These are phyloP conservation scores for Polyommatus icarus DNA, from an alignment of 2,888 invertebrate species.

Conservation along the genomic window DNA sequence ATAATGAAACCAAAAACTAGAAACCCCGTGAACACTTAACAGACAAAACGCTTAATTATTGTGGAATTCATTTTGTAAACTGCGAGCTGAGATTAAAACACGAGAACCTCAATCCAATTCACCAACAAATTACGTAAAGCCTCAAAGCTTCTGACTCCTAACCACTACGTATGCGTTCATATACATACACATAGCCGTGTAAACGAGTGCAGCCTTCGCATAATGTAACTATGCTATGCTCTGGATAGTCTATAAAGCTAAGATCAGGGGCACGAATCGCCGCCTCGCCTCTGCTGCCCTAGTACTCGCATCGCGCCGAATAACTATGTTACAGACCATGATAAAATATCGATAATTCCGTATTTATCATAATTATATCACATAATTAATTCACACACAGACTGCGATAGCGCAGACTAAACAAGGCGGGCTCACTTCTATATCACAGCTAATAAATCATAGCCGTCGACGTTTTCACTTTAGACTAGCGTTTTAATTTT, in stretches of 20 bases:
- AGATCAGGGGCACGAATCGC: constrained; percentile 57
- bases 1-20: constrained; percentile 32
- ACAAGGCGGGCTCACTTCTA: constrained; percentile 20
- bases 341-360: not conserved
- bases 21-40: constrained; percentile 38
- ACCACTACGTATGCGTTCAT: constrained; percentile 48
- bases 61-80: constrained; percentile 52
- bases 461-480: constrained; percentile 37
- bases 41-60: constrained; percentile 38
- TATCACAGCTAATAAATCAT: constrained; percentile 35
- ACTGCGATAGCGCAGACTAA: constrained; percentile 23
- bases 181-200: constrained; percentile 54
- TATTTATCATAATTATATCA: constrained; percentile 18
- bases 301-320: constrained; percentile 49
- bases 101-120: constrained; percentile 62
- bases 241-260: constrained; percentile 57
- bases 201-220: constrained; percentile 68
- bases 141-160: constrained; percentile 64
- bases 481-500: constrained; percentile 32
- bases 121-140: constrained; percentile 72
- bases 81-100: constrained; percentile 53
- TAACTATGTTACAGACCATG: constrained; percentile 24
- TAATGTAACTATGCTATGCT: constrained; percentile 57
- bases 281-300: constrained; percentile 55
- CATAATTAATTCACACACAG: constrained; percentile 21